Evolutionary conservation across 1,140 invertebrate species (phyloP).

Genomic region (Ephestia elutella): DNA sequence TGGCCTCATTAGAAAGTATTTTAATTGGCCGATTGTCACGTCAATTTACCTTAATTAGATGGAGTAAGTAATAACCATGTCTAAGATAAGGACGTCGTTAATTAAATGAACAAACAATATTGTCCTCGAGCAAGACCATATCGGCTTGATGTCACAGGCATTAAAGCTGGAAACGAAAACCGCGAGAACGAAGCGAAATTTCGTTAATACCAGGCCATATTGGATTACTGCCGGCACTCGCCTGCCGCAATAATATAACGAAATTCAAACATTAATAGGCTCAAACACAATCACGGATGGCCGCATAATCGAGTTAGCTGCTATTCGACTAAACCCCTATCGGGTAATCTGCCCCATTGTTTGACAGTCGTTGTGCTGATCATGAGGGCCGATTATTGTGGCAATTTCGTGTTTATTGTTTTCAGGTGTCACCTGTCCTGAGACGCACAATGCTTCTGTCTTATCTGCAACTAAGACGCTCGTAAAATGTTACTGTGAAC

Average conservation of each 20-base stretch:
- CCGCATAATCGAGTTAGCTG: slow-evolving; percentile 70
- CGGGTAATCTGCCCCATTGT: slow-evolving; percentile 68
- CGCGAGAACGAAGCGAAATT: slow-evolving; percentile 36
- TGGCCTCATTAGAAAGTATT: slow-evolving; percentile 2
- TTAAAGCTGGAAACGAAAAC: slow-evolving; percentile 29
- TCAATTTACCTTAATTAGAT: background rate
- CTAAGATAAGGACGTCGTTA: background rate
- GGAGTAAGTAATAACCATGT: background rate
- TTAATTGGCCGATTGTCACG: slow-evolving; percentile 1
- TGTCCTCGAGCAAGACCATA: background rate
- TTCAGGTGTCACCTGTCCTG: slow-evolving; percentile 62
- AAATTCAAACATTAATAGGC: slow-evolving; percentile 72
- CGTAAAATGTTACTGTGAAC: slow-evolving; percentile 39
- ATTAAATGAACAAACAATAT: slow-evolving; percentile 4
- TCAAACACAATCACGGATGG: slow-evolving; percentile 71
- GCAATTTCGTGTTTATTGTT: slow-evolving; percentile 71
- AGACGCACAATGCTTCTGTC: slow-evolving; percentile 40
- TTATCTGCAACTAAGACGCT: slow-evolving; percentile 37
- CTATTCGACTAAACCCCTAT: slow-evolving; percentile 68
- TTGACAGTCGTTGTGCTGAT: slow-evolving; percentile 60
- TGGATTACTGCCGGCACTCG: slow-evolving; percentile 55
- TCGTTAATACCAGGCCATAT: slow-evolving; percentile 61
- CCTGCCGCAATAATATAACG: slow-evolving; percentile 67
- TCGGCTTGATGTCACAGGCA: slow-evolving; percentile 14
- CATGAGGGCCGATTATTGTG: slow-evolving; percentile 69